These are phyloP conservation scores for Malacoraja senta DNA, from an alignment of 2,797 vertebrate species.

Conservation along the genomic window DNA sequence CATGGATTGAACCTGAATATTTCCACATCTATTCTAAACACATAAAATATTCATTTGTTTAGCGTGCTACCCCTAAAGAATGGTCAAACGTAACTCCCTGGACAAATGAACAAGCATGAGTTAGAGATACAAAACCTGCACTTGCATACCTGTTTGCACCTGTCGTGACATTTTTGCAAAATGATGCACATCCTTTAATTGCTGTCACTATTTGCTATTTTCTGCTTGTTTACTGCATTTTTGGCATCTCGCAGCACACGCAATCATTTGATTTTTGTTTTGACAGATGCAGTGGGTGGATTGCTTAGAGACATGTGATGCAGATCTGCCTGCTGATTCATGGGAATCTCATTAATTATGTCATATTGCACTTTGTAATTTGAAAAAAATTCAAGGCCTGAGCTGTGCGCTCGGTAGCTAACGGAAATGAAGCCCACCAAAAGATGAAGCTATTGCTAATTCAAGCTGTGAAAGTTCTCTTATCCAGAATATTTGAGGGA, in stretches of 20 bases:
- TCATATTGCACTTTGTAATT: constrained; percentile 4
- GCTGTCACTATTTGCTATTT: not conserved
- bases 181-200: not conserved
- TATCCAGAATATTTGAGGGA: not conserved
- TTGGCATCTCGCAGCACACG: not conserved
- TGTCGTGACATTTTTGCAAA: not conserved
- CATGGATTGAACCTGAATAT: not conserved
- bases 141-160: not conserved
- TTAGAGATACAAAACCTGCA: not conserved
- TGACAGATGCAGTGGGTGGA: constrained; percentile 29
- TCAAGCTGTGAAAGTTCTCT: not conserved
- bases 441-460: not conserved
- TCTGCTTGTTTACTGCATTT: constrained; percentile 2
- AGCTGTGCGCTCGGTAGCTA: not conserved
- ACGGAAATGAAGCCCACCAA: not conserved
- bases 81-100: too few relatives aligned
- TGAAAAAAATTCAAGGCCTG: not conserved
- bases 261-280: constrained; percentile 31
- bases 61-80: too few relatives aligned
- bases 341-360: constrained; percentile 15
- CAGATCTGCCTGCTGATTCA: not conserved
- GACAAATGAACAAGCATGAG: not conserved
- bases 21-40: not conserved
- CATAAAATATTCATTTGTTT: too few relatives aligned
- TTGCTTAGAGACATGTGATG: constrained; percentile 13